Base-by-base conservation (phyloP, 2,113 vertebrate species). In the Todiramphus saurophagus region DNA sequence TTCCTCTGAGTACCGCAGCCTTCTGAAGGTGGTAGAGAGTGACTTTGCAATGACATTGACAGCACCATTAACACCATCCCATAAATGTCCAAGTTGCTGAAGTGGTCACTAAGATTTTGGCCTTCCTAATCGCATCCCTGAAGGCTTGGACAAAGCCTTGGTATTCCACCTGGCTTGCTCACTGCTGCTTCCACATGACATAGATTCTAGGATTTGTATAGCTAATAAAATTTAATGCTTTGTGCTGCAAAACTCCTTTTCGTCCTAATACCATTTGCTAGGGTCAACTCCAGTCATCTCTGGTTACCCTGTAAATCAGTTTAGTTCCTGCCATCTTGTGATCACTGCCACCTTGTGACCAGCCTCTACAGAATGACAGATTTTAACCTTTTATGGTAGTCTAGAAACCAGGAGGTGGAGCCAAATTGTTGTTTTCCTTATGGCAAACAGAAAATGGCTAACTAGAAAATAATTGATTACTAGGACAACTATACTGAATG, bases 71-170 rank as follows among this genome's bases (percentile, higher is more conserved):
- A 15, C 33, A 55, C 33, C 44, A 66, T 50, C 19, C 53, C 44
- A 41, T 28, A 43, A 51, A 60, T 13, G 24, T 15, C 14, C 30
- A 21, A 31, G 78, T 63, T 70, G 28, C 56, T 88, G 8, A 82
- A 87, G 48, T 35, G 16, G 41, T 60, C 0, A 0, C 33, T 68
- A 37, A 35, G 53, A 55, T 72, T 95, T 96, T 92, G 79, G 82
- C 37, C 50, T 86, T 93, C 41, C 51, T 83, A 87, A 80, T 87
- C 90, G 73, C 76, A 78, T 70, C 88, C 78, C 88, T 89, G 68
- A 51, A 63, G 56, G 51, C 23, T 60, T 86, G 69, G 68, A 43
- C 64, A 89, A 55, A 81, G 56, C 51, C 43, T 89, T 43, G 43
- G 16, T 77, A 67, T 37, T 95, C 55, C 31, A 74, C 46, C 60